Base-by-base conservation (phyloP, 2,888 invertebrate genomes). In the Agrochola litura region DNA sequence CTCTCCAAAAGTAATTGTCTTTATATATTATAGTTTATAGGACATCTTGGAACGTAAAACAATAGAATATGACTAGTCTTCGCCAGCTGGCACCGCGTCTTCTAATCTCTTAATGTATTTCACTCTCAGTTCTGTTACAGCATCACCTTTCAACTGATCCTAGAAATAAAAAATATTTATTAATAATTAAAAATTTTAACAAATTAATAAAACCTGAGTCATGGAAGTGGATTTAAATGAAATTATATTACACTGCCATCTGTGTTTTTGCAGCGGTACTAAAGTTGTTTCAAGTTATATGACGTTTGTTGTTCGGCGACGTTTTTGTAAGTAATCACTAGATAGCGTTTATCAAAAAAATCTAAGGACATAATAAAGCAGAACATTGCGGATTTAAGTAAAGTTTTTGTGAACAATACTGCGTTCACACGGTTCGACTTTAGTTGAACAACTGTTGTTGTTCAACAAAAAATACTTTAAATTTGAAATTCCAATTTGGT, bases 81-180 rank as follows among this genome's bases (percentile, higher is more conserved):
- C 99, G 41, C 99, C 99, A 61, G 99, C 99, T 16, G 99, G 99
- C 90, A 99, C 98, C 2, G 99, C 99, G 95, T 99, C 99, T 97
- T 99, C 99, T 92, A 99, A 96, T 93, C 99, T 97, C 92, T 99
- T 98, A 82, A 99, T 98, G 94, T 99, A 99, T 93, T 99, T 99
- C 6, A 99, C 98, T 91, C 99, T 97, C 37, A 99, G 97, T 97
- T 99, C 99, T 37, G 99, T 99, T 54, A 98, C 98, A 85, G 98
- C 97, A 93, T 99, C 99, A 67, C 99, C 99, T 96, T 99, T 99
- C 71, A 99, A 95, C 91, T 99, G 99, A 95, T 99, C 99, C 97
- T 99, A 97, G 67, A 96, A 94, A 41, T 41, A 49, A 61, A 54
- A 14, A 58, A 12, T 0, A 43, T 30, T 16, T 19, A 25, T 54